Conservation (phyloP, 1,140 invertebrate genomes). For the Saccostrea glomerata region DNA sequence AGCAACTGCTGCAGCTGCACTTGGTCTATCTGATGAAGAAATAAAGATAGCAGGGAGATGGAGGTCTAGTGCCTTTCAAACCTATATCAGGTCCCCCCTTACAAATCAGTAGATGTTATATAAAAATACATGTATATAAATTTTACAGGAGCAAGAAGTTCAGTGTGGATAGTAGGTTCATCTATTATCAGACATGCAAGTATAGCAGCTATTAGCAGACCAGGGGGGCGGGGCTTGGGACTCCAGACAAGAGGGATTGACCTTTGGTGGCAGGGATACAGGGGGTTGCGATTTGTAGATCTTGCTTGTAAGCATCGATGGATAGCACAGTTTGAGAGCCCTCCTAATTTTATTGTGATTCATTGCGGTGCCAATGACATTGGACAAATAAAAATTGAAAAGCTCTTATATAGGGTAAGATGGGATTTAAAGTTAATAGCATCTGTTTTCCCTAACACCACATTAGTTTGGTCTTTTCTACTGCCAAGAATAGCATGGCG, state of each 20-base stretch:
- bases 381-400: slow-evolving; percentile 1
- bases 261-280: neutral
- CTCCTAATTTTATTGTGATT: neutral
- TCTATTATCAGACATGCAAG: neutral
- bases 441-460: neutral
- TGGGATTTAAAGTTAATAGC: neutral
- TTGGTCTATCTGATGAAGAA: neutral
- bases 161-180: neutral
- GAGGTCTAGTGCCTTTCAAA: slow-evolving; percentile 40
- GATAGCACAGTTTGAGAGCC: neutral
- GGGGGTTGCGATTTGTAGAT: slow-evolving; percentile 6
- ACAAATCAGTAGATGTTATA: neutral
- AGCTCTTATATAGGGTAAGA: neutral
- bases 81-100: slow-evolving; percentile 38
- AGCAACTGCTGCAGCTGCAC: neutral
- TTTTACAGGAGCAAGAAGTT: neutral
- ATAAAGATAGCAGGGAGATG: slow-evolving; percentile 10
- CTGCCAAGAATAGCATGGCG: neutral
- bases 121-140: neutral
- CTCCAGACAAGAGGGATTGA: neutral
- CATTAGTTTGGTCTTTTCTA: neutral
- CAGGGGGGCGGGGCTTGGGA: neutral
- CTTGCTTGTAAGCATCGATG: neutral
- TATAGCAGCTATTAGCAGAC: neutral
- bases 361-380: neutral